Base-by-base conservation (phyloP, 2,888 invertebrate genomes). In the Auanema sp. region DNA sequence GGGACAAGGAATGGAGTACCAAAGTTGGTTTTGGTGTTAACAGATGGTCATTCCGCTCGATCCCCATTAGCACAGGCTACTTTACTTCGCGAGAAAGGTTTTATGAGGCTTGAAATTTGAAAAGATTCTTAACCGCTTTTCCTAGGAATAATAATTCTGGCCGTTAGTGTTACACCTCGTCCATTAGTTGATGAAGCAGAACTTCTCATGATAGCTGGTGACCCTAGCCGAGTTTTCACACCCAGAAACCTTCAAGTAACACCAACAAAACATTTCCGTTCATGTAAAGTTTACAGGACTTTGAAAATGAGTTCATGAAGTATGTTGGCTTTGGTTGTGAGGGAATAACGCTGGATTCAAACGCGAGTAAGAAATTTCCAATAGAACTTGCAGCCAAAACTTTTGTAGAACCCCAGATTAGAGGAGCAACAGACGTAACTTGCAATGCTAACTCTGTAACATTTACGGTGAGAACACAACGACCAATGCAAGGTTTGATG, bases 251-350 rank as follows among this genome's bases (percentile, higher is more conserved):
- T 80, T 18, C 69, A 75, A 43, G 68, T 69, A 25, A 64, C n/a
- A n/a, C n/a, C n/a, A n/a, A n/a, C n/a, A n/a, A n/a, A n/a, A 25
- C 4, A 3, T 12, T 4, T 8, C 5, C 10, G 16, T 18, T 24
- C 23, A 8, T 16, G 33, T 21, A n/a, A n/a, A n/a, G n/a, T n/a
- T 60, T 65, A n/a, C 72, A 78, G 66, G 64, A 74, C 8, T 82
- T 82, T 62, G 81, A 82, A 57, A 47, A 62, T 2, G 74, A 72
- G 50, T 77, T 82, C 65, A 70, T 79, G 67, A 73, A 79, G 60
- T 77, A 76, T 66, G 76, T 82, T 25, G 81, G 81, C 8, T 79
- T 79, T 56, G 78, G 81, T 11, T 82, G 82, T 54, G 74, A 76
- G 8, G 80, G 80, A 43, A 60, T 78, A 25, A 72, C 76, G 41